Percentiles rank a stretch among this genome's conserved stretches.
Conservation (phyloP, 2,797 vertebrate species). For the Hozukius guyotensis region DNA sequence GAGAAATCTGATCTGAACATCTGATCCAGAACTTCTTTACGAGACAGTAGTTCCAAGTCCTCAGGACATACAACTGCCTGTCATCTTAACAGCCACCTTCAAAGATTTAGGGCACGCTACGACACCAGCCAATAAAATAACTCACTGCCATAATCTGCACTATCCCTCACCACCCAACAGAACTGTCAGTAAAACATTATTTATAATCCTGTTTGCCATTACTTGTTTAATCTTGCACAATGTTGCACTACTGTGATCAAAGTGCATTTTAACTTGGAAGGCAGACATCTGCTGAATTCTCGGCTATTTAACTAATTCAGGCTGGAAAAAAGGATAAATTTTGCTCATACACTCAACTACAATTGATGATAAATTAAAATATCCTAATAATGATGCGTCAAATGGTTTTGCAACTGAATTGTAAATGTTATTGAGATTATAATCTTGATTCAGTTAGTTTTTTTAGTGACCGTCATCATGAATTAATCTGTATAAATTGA, state of each 20-base stretch:
- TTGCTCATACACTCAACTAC: background rate
- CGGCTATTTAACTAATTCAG: background rate
- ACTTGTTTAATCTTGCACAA: background rate
- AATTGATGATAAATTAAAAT: background rate
- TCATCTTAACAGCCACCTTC: background rate
- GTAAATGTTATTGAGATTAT: background rate
- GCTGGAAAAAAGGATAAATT: background rate
- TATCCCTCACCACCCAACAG: background rate
- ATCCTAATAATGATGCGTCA: background rate
- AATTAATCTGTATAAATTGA: background rate
- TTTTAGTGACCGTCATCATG: background rate
- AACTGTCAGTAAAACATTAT: background rate
- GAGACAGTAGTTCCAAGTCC: background rate
- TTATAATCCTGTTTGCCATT: background rate
- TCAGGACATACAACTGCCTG: background rate
- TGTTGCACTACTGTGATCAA: background rate
- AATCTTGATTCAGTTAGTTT: background rate
- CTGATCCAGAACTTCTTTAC: constrained; percentile 7
- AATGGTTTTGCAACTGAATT: background rate
- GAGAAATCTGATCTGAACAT: constrained; percentile 2
- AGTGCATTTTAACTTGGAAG: background rate
- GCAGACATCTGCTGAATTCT: background rate
- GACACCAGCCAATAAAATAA: background rate
- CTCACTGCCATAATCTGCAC: background rate
- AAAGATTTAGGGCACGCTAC: background rate